Evolutionary conservation across 2,888 invertebrate species (phyloP), one percentile per base, ranked within the genome.

Genomic region (Xylota sylvarum): DNA sequence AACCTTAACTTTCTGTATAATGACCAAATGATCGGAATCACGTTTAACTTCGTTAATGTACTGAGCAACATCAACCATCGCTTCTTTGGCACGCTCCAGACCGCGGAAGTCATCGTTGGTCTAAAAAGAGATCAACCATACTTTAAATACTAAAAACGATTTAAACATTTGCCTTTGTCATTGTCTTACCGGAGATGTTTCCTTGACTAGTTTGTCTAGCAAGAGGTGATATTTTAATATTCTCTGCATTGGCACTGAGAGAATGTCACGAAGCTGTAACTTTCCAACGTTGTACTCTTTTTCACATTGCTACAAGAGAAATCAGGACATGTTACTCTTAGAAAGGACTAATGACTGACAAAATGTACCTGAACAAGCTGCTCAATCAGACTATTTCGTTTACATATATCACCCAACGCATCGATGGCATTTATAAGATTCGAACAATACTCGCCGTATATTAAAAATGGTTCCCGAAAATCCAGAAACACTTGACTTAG

Each of bases 1-100:
- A 89, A 95, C 95, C 94, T 98, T 97, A 69, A 99, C 96, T 93
- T 98, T 97, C 88, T 96, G 95, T 89, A 99, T 97, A 82, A 98
- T 95, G 88, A 96, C 96, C 76, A 98, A 94, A 88, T 97, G 97
- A 92, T 99, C 99, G 74, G 97, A 97, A 93, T 99, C 99, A 70
- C 99, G 94, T 90, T 98, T 99, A 67, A 98, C 98, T 94, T 99
- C 99, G 92, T 99, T 99, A 85, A 99, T 98, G 92, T 98, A 99
- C 90, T 98, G 96, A 4, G 98, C 98, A 40, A 99, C 96, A 92
- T 99, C 99, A 87, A 97, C 95, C 98, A 99, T 99, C 56, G 97
- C 97, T 92, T 98, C 98, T 89, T 98, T 95, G 35, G 99, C 98
- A 87, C 96, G 94, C 90, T 96, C 96, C 89, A 99, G 92, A 14